phyloP scores from a whole-genome alignment of 1,140 invertebrate genomes.

The Papilio machaon region DNA sequence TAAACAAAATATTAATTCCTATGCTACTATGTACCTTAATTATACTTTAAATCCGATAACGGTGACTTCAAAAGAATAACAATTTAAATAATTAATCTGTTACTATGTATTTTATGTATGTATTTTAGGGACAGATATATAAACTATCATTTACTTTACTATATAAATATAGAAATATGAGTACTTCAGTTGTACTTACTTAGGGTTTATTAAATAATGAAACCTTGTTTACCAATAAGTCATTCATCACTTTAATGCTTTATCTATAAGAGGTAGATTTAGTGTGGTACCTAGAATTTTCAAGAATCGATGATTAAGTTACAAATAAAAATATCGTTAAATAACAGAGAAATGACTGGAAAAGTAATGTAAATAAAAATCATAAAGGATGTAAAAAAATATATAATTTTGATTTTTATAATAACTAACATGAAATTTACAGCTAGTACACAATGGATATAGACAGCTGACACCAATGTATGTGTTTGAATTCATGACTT shows the following conservation, averaged over 20 bases:
- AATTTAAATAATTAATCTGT: background rate
- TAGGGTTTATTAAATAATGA: too few species aligned
- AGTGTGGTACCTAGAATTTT: background rate
- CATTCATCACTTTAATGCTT: background rate
- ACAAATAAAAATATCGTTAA: background rate
- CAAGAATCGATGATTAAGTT: background rate
- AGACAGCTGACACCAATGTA: background rate
- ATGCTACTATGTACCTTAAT: background rate
- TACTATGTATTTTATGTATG: too few species aligned
- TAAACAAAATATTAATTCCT: background rate
- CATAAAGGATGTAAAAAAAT: background rate
- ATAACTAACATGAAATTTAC: slow-evolving; percentile 2
- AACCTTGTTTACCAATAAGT: too few species aligned
- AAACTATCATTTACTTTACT: too few species aligned
- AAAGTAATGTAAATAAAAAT: background rate
- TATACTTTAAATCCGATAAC: background rate
- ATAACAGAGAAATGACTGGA: background rate
- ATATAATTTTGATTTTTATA: background rate
- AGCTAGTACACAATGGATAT: slow-evolving; percentile 17
- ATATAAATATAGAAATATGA: too few species aligned
- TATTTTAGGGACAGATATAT: too few species aligned
- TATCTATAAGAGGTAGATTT: background rate
- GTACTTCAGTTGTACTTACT: too few species aligned
- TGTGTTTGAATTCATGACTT: background rate
- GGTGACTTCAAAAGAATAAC: background rate